Conservation (phyloP, 2,797 vertebrate species). For the Limosa lapponica region DNA sequence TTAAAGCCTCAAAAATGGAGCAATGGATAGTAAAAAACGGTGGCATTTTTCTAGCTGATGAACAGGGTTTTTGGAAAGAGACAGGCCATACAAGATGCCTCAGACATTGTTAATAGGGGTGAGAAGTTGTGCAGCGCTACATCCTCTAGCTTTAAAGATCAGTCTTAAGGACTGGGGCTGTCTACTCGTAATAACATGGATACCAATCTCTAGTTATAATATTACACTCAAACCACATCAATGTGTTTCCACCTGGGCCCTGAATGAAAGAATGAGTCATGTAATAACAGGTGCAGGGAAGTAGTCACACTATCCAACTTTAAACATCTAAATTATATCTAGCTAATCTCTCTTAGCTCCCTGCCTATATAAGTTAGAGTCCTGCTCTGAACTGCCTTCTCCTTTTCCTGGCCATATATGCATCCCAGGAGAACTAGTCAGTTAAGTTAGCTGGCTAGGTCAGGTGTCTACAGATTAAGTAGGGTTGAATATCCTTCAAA, state of each 20-base stretch:
- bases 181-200: constrained; percentile 22
- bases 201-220: constrained; percentile 39
- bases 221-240: constrained; percentile 65
- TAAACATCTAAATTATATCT: constrained; percentile 48
- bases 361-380: not conserved
- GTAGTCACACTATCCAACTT: constrained; percentile 35
- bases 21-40: not conserved
- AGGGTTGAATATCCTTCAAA: not conserved
- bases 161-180: not conserved
- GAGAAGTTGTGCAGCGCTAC: not conserved
- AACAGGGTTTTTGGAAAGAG: not conserved
- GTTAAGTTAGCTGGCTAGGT: not conserved
- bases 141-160: not conserved
- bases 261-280: constrained; percentile 58
- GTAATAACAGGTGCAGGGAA: constrained; percentile 62
- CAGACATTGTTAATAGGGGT: not conserved
- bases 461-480: not conserved
- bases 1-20: not conserved
- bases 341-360: constrained; percentile 26
- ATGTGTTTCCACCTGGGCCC: constrained; percentile 35
- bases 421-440: not conserved
- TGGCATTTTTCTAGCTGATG: not conserved
- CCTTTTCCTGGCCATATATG: not conserved
- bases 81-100: not conserved
- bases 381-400: not conserved